phyloP scores from a whole-genome alignment of 2,113 vertebrate genomes.

The Urocitellus parryii region DNA sequence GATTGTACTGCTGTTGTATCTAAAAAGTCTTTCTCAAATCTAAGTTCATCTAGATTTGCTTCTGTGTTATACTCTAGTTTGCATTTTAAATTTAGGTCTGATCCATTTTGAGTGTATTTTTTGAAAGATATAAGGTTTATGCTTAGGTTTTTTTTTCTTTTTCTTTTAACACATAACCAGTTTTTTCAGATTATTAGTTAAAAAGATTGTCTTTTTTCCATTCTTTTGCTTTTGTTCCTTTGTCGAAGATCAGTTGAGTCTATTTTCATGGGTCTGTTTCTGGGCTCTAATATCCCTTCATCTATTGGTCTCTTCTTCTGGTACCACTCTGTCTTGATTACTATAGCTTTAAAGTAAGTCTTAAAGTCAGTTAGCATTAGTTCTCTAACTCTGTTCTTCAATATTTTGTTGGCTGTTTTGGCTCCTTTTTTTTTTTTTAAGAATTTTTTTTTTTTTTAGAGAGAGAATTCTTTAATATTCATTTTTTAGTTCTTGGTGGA shows the following conservation, averaged over 20 bases:
- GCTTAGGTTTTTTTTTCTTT: neutral
- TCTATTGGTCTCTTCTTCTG: neutral
- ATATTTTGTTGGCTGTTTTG: neutral
- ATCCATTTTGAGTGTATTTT: neutral
- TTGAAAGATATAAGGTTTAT: neutral
- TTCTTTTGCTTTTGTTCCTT: neutral
- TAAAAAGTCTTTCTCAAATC: neutral
- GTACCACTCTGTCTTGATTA: neutral
- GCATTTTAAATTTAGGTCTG: too few relatives aligned
- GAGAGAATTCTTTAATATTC: too few relatives aligned
- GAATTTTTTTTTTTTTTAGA: too few relatives aligned
- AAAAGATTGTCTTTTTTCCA: neutral
- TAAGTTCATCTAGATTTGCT: neutral
- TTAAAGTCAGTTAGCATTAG: neutral
- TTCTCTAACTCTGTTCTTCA: neutral
- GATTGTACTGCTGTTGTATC: neutral
- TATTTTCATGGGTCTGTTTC: neutral
- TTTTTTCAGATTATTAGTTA: neutral
- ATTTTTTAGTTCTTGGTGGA: too few relatives aligned
- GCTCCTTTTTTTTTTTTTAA: neutral
- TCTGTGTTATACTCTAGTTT: neutral
- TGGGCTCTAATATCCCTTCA: neutral
- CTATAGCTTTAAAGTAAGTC: neutral
- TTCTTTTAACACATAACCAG: neutral
- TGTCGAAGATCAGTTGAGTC: neutral